Base-by-base conservation (phyloP, 92 coral and sea anemone species). In the Meandrina meandrites region DNA sequence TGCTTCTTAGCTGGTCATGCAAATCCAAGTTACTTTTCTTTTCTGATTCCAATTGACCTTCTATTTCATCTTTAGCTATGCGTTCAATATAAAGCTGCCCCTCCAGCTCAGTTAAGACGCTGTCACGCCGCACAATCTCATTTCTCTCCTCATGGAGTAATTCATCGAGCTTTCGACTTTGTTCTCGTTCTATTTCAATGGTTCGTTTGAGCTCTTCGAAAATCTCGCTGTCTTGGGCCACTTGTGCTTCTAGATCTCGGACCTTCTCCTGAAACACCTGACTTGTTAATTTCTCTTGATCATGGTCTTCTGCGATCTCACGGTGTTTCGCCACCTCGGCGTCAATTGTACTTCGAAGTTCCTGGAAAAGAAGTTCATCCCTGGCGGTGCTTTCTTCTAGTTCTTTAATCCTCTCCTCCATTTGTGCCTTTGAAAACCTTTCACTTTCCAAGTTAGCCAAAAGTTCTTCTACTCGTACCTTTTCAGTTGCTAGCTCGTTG, bases 101-200 rank as follows among this genome's bases (percentile, higher is more conserved):
- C 62, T 85, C 88, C n/a, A 85, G 64, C 47, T 85, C 88, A 8
- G 76, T 85, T 77, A 85, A 24, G 47, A 85, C 74, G 66, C 47
- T 85, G 76, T 85, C 88, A 31, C 88, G 82, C 62, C 83, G 76
- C 8, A 85, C 66, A 21, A 80, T 77, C 78, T 85, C 88, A 62
- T 71, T 86, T 71, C 89, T 88, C 69, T 92, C 98, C 87, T 80
- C 86, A 13, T 88, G 86, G 24, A 94, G 90, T 35, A 93, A 34
- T 40, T 91, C 91, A 75, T 90, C 94, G 1, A 94, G 89, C 50
- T 90, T 89, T 73, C 95, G 85, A 76, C 89, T 92, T 53, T 92
- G 93, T 45, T 90, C 93, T 83, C 91, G 74, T 69, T 92, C 93
- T 28, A 54, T 83, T 8, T 92, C 93, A 28, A 92, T 90, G 13